Evolutionary conservation across 2,113 vertebrate genomes (phyloP).

Genomic region (Toxotes jaculatrix): DNA sequence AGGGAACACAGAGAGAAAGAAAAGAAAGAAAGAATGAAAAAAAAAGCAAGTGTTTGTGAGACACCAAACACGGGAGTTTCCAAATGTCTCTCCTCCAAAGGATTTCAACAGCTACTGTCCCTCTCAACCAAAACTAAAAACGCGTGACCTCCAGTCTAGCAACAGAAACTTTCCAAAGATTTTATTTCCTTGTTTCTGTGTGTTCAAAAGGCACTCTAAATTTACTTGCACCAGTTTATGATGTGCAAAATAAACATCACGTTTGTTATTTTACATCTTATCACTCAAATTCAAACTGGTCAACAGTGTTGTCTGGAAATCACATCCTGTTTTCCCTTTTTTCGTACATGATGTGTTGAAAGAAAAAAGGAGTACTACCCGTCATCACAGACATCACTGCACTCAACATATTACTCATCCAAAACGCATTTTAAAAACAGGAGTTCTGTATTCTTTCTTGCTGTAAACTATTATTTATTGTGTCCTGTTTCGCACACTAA

Average conservation of each 20-base stretch:
- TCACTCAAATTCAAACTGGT: neutral
- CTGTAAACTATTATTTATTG: neutral
- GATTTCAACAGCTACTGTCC: neutral
- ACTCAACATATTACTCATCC: neutral
- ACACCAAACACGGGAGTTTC: neutral
- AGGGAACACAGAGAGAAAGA: neutral
- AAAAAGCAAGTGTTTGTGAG: neutral
- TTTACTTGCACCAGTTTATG: neutral
- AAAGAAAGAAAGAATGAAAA: neutral
- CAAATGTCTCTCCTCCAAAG: too few relatives aligned
- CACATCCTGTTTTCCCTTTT: neutral
- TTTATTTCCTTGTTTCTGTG: neutral
- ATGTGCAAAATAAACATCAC: neutral
- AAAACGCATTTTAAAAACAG: neutral
- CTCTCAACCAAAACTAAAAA: neutral
- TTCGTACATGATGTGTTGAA: neutral
- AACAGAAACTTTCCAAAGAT: neutral
- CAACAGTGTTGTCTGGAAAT: neutral
- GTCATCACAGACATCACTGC: neutral
- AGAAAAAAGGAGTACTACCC: neutral
- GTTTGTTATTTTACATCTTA: neutral
- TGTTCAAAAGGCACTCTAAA: slow-evolving; percentile 1
- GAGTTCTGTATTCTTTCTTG: neutral
- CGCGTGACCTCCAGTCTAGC: neutral
- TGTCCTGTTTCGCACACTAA: neutral